Evolutionary conservation across 2,113 vertebrate genomes (phyloP).

Genomic region (Tachuris rubrigastra): DNA sequence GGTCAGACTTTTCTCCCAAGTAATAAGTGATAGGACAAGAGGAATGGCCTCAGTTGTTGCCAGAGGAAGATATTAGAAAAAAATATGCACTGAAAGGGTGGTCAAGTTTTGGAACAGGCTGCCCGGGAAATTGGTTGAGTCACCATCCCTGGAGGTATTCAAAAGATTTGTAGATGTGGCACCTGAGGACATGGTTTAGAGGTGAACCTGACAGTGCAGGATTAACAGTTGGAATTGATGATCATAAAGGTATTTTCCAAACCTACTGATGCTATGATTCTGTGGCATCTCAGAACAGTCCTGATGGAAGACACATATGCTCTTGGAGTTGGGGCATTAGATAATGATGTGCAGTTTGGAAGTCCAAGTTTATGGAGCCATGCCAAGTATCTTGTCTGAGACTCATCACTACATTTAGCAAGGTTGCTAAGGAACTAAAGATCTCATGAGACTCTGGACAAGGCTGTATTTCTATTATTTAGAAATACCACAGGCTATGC

Average conservation of each 20-base stretch:
- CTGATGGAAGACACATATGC: background rate
- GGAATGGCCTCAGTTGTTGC: background rate
- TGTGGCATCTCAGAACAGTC: background rate
- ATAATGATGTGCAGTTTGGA: background rate
- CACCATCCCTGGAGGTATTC: background rate
- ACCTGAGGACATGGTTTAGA: background rate
- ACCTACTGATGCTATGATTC: background rate
- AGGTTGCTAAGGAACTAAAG: background rate
- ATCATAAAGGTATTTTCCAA: background rate
- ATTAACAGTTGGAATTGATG: background rate
- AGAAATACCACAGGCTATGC: background rate
- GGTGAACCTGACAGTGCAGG: background rate
- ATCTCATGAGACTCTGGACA: background rate
- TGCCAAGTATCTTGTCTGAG: background rate
- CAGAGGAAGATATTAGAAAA: background rate
- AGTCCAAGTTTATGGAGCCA: background rate
- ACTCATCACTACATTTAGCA: background rate
- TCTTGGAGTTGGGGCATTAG: background rate
- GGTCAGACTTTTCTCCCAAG: background rate
- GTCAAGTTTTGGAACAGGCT: background rate
- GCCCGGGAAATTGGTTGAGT: rapidly evolving
- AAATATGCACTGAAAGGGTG: background rate
- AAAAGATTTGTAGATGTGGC: background rate
- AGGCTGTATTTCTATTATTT: background rate
- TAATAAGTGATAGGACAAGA: background rate